phyloP scores from a whole-genome alignment of 2,797 vertebrate species.

The Coregonus suidteri region DNA sequence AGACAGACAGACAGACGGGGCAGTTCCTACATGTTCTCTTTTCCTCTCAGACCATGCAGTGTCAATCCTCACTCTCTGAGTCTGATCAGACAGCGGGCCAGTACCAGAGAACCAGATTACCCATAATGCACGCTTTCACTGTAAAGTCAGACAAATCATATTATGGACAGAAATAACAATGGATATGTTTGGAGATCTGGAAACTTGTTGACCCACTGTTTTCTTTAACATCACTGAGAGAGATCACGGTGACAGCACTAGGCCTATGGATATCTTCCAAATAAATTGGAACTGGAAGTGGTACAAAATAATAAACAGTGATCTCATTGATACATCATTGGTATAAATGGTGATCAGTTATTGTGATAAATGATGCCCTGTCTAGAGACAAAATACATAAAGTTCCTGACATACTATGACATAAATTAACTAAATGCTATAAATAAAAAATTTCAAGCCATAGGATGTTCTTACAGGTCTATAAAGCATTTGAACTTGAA shows the following conservation, averaged over 20 bases:
- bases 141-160: conserved; percentile 70
- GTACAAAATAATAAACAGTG: background rate
- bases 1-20: background rate
- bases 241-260: background rate
- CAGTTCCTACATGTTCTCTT: background rate
- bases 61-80: background rate
- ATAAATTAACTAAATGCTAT: too few relatives aligned
- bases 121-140: conserved; percentile 66
- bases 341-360: background rate
- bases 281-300: background rate
- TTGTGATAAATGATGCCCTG: background rate
- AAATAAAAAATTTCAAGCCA: background rate
- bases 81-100: conserved; percentile 49
- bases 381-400: background rate
- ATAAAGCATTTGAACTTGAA: too few relatives aligned
- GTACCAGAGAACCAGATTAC: conserved; percentile 68
- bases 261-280: background rate
- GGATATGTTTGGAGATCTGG: conserved; percentile 47
- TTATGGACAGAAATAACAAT: conserved; percentile 61
- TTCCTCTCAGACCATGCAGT: background rate
- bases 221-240: background rate
- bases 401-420: background rate
- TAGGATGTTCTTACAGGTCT: background rate
- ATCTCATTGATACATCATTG: conserved; percentile 28
- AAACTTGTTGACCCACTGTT: conserved; percentile 25